phyloP scores from a whole-genome alignment of 2,797 vertebrate species.

The Lepus oiostolus region DNA sequence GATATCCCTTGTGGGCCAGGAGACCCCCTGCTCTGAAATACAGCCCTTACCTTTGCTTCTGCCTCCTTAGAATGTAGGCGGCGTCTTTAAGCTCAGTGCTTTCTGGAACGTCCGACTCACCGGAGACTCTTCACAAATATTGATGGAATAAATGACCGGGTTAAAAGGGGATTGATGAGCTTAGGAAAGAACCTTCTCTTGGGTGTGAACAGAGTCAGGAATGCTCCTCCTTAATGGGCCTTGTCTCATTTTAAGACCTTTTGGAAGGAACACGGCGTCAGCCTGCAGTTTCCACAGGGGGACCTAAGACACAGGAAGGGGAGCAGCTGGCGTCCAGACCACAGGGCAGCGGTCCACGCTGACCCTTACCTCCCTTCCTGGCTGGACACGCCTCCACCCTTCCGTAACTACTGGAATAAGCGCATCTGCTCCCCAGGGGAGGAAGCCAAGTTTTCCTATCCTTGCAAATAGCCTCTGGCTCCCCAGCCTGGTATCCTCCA shows the following conservation, averaged over 20 bases:
- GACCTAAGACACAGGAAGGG: neutral
- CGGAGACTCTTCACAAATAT: neutral
- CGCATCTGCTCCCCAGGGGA: neutral
- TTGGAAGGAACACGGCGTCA: neutral
- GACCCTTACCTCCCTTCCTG: neutral
- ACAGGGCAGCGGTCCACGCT: neutral
- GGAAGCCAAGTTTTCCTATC: neutral
- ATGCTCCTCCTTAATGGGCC: constrained; percentile 16
- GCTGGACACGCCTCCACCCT: neutral
- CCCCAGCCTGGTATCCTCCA: neutral
- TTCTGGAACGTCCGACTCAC: neutral
- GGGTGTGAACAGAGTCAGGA: constrained; percentile 48
- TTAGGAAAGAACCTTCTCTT: neutral
- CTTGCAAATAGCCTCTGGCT: constrained; percentile 25
- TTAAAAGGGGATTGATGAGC: neutral
- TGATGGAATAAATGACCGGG: neutral
- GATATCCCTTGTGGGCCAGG: neutral
- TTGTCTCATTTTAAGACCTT: constrained; percentile 54
- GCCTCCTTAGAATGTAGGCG: neutral
- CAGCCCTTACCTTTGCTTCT: neutral
- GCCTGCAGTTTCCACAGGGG: neutral
- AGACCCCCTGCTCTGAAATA: neutral
- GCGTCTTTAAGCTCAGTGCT: neutral
- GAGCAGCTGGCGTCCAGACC: neutral
- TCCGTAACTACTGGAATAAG: neutral